Evolutionary conservation across 2,888 invertebrate genomes (phyloP).

Genomic region (Cephus runcator): DNA sequence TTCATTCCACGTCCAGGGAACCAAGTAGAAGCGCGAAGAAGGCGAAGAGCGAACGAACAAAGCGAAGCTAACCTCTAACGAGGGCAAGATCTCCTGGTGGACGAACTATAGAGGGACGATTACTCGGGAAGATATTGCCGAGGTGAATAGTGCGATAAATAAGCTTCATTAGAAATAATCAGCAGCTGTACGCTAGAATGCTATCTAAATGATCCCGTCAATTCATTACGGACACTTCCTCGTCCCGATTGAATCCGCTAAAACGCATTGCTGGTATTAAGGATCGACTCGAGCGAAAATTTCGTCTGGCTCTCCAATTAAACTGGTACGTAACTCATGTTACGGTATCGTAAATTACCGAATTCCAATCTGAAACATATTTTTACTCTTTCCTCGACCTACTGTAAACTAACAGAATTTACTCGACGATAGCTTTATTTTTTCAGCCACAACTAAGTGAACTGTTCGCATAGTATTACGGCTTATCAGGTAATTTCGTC

Average conservation of each 20-base stretch:
- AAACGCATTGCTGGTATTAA: conserved; percentile 6
- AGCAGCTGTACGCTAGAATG: conserved; percentile 32
- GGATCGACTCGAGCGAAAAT: conserved; percentile 4
- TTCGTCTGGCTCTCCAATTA: background rate
- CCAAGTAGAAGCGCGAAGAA: no score
- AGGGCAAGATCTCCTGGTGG: conserved; percentile 11
- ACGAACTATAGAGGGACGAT: conserved; percentile 31
- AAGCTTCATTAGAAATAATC: conserved; percentile 48
- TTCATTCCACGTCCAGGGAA: no score
- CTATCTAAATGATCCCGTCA: conserved; percentile 35
- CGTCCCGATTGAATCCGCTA: conserved; percentile 19
- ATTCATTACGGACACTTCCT: conserved; percentile 27
- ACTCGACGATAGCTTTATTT: no score
- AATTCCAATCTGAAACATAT: no score
- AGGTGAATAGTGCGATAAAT: conserved; percentile 38
- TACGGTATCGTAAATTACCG: no score
- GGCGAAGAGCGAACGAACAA: no score
- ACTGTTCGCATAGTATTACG: no score
- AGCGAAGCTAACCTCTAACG: background rate
- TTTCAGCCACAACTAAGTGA: no score
- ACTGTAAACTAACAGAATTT: no score
- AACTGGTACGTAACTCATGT: background rate
- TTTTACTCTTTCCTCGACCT: no score
- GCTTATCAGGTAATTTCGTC: no score
- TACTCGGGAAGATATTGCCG: conserved; percentile 27